These are phyloP conservation scores for Lanistes nyassanus DNA, from an alignment of 1,140 invertebrate genomes.

Conservation along the genomic window DNA sequence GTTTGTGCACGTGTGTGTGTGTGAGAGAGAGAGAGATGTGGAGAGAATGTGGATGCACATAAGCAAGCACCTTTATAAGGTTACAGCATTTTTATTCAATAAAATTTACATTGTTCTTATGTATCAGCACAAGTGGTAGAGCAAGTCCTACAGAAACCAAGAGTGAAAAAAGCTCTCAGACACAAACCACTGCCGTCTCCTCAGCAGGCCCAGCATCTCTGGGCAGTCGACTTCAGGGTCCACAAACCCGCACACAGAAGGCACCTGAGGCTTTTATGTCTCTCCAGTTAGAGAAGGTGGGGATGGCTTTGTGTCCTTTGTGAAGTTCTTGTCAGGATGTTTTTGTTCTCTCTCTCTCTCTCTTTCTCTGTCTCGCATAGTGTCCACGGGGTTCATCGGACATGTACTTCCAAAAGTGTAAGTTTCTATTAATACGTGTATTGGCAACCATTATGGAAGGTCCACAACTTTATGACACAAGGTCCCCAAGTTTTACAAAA, in stretches of 20 bases:
- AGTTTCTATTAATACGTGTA: no score
- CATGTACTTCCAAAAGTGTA: no score
- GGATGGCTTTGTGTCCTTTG: neutral
- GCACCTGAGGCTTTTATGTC: slow-evolving; percentile 64
- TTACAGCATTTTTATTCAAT: neutral
- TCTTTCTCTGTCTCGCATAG: no score
- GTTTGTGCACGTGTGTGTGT: neutral
- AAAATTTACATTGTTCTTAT: neutral
- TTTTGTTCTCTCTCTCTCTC: no score
- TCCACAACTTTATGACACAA: no score
- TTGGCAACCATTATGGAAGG: no score
- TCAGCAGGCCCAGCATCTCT: slow-evolving; percentile 38
- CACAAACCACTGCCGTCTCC: slow-evolving; percentile 55
- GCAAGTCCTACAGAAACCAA: slow-evolving; percentile 60
- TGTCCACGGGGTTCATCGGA: no score
- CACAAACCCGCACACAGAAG: slow-evolving; percentile 22
- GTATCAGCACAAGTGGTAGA: slow-evolving; percentile 44
- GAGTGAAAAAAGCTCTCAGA: slow-evolving; percentile 62
- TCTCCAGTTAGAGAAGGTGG: slow-evolving; percentile 65
- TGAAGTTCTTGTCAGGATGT: neutral
- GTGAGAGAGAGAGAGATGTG: neutral
- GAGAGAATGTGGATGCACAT: neutral
- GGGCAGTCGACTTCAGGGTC: slow-evolving; percentile 18
- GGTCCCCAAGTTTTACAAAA: no score
- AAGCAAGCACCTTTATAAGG: neutral